Conservation (phyloP, 2,797 vertebrate species). For the Cyprinella venusta region DNA sequence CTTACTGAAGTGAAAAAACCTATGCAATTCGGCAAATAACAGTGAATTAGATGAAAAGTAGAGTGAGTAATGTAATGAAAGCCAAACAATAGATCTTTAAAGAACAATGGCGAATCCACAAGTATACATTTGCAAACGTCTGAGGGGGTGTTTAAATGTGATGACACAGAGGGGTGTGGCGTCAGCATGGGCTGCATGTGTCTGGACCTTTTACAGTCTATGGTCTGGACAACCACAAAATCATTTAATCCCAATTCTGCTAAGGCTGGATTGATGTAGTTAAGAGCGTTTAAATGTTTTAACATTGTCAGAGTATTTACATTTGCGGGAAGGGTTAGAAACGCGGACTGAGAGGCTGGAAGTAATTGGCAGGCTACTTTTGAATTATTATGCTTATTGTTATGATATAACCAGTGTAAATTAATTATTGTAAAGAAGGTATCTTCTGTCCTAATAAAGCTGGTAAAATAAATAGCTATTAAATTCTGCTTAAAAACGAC, state of each 20-base stretch:
- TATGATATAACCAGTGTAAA: not conserved
- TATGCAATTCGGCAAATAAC: not conserved
- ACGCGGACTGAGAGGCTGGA: not conserved
- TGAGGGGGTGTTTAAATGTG: conserved; percentile 10
- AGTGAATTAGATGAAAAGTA: not conserved
- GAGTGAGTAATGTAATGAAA: not conserved
- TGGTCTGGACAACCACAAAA: conserved; percentile 24
- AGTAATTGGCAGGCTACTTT: not conserved
- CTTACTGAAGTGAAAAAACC: not conserved
- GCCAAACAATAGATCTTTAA: not conserved
- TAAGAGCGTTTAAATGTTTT: not conserved
- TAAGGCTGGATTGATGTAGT: not conserved
- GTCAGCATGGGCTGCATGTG: conserved; percentile 38
- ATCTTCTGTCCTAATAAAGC: not conserved
- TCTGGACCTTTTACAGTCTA: not conserved
- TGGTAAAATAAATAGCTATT: not conserved
- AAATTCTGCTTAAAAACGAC: not conserved
- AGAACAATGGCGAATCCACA: conserved; percentile 7
- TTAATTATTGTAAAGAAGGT: not conserved
- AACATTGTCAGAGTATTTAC: not conserved
- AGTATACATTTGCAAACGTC: not conserved
- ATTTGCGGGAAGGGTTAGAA: not conserved
- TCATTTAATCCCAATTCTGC: not conserved
- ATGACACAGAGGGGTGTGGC: conserved; percentile 52
- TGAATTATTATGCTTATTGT: not conserved